These are phyloP conservation scores for Coreius guichenoti DNA, from an alignment of 2,797 vertebrate species.

Conservation along the genomic window DNA sequence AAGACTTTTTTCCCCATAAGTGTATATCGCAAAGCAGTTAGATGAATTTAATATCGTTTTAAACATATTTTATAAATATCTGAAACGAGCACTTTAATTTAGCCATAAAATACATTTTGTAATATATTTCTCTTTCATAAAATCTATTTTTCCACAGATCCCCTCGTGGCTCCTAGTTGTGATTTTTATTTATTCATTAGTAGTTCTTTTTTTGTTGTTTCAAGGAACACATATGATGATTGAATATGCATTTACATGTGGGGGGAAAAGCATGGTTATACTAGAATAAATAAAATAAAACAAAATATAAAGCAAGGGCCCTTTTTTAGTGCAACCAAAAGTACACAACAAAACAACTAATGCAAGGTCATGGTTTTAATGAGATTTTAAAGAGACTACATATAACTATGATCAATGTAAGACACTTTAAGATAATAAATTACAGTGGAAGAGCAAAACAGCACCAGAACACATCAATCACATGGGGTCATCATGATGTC, in stretches of 20 bases:
- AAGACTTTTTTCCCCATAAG: too few relatives aligned
- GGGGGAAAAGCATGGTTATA: neutral
- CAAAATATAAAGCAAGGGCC: neutral
- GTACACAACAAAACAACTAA: neutral
- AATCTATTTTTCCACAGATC: neutral
- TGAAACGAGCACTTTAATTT: neutral
- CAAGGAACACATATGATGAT: neutral
- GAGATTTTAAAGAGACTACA: slow-evolving; percentile 26
- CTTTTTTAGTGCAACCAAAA: neutral
- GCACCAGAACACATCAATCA: slow-evolving; percentile 9
- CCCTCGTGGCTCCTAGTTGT: neutral
- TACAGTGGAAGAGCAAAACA: slow-evolving; percentile 12
- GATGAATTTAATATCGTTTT: neutral
- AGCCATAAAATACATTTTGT: neutral
- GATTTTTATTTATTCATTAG: neutral
- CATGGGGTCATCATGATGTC: neutral
- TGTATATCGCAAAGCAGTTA: neutral
- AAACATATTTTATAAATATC: neutral
- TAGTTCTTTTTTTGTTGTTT: neutral
- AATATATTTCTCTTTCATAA: neutral
- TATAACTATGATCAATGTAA: slow-evolving; percentile 5
- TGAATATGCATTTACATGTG: neutral
- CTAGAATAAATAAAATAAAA: neutral
- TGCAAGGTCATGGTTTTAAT: slow-evolving; percentile 9
- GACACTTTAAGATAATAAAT: neutral